These are phyloP conservation scores for Dysmachus trigonus DNA, from an alignment of 2,888 invertebrate species.

Conservation along the genomic window DNA sequence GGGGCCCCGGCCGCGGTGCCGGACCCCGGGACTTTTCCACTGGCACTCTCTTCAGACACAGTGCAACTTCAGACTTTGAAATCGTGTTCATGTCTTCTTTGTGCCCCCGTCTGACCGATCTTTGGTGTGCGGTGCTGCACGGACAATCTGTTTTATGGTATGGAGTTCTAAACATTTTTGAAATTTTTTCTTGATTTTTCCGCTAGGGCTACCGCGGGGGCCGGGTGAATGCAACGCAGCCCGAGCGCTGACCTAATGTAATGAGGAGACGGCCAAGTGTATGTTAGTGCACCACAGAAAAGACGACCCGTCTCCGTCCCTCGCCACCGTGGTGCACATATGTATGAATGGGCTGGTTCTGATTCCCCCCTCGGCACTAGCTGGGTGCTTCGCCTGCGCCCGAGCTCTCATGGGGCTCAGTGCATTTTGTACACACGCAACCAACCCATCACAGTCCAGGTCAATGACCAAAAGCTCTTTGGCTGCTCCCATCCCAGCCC, in stretches of 20 bases:
- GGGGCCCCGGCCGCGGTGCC: background rate
- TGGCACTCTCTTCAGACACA: background rate
- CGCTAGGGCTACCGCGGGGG: background rate
- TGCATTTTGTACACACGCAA: constrained; percentile 28
- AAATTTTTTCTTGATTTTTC: constrained; percentile 25
- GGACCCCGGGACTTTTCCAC: constrained; percentile 13
- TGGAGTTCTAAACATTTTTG: constrained; percentile 19
- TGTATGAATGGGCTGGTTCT: constrained; percentile 10
- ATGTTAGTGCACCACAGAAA: background rate
- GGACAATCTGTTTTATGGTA: too few species aligned
- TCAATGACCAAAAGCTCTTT: constrained; percentile 28
- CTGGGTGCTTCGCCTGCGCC: background rate
- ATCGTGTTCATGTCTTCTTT: constrained; percentile 17
- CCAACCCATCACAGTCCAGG: background rate
- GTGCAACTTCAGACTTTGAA: constrained; percentile 12
- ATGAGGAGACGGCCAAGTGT: constrained; percentile 11
- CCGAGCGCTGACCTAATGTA: constrained; percentile 34
- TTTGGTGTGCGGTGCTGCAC: background rate
- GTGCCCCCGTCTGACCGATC: background rate
- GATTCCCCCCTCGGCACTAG: background rate
- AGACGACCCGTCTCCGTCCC: background rate
- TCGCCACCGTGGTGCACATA: background rate
- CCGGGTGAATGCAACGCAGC: background rate
- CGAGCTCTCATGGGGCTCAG: background rate
- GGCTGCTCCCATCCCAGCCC: background rate